Evolutionary conservation across 2,797 vertebrate species (phyloP).

Genomic region (Sebastes flavidus): DNA sequence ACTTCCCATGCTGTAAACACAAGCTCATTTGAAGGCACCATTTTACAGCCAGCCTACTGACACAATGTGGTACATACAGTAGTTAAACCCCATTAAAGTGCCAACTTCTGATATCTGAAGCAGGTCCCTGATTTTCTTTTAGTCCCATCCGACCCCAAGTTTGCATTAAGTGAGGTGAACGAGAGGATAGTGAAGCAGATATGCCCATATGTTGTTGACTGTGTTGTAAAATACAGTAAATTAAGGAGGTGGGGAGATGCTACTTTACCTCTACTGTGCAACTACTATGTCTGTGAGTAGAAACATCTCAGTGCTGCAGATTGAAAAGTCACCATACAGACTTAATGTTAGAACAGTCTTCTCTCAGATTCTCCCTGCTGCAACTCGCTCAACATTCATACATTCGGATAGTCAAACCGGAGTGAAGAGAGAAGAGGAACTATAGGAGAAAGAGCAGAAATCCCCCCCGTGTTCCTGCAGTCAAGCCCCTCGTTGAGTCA

Average conservation of each 20-base stretch:
- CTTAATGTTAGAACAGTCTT: constrained; percentile 55
- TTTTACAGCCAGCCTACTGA: constrained; percentile 28
- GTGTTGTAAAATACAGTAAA: constrained; percentile 63
- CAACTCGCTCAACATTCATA: constrained; percentile 73
- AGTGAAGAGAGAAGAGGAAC: constrained; percentile 38
- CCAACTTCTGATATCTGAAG: constrained; percentile 51
- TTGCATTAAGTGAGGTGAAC: constrained; percentile 60
- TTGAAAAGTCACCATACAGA: constrained; percentile 58
- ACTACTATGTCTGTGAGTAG: constrained; percentile 64
- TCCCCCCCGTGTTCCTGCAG: constrained; percentile 13
- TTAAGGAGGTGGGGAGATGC: constrained; percentile 56
- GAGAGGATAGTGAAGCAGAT: constrained; percentile 36
- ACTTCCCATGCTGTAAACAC: too few relatives aligned
- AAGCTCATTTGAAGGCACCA: too few relatives aligned
- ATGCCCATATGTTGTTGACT: constrained; percentile 46
- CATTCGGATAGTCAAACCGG: constrained; percentile 75
- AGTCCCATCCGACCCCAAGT: constrained; percentile 43
- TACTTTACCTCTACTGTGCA: constrained; percentile 65
- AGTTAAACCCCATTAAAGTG: constrained; percentile 46
- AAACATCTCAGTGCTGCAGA: constrained; percentile 67
- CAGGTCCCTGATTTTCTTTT: constrained; percentile 63
- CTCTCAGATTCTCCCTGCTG: constrained; percentile 24
- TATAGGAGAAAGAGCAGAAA: constrained; percentile 22
- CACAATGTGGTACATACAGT: constrained; percentile 3
- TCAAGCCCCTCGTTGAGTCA: constrained; percentile 17